Percentiles rank a stretch among this genome's conserved stretches.
Evolutionary conservation across 2,888 invertebrate genomes (phyloP).

Genomic region (Oxycera nigricornis): DNA sequence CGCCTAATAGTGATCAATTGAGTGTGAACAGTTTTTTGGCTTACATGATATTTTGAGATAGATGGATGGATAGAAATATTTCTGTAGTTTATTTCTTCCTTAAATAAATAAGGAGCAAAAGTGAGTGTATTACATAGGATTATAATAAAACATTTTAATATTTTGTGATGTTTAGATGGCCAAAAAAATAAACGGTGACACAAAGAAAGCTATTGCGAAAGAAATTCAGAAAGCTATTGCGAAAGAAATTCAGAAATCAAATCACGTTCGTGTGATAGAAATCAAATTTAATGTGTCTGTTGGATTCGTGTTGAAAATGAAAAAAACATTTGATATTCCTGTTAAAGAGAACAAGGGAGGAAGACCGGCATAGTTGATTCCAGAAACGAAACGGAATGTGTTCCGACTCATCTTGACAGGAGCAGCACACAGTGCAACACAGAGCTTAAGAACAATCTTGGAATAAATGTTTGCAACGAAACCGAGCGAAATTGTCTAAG

Average conservation of each 20-base stretch:
- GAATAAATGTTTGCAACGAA: background rate
- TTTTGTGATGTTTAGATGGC: background rate
- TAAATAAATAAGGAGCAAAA: background rate
- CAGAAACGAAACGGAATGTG: background rate
- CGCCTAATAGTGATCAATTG: background rate
- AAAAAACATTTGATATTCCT: background rate
- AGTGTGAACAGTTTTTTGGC: background rate
- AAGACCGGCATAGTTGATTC: background rate
- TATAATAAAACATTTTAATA: background rate
- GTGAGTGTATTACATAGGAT: background rate
- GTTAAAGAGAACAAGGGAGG: background rate
- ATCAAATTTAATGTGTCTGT: background rate
- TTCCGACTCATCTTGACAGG: conserved; percentile 1
- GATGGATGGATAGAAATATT: background rate
- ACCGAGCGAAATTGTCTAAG: background rate
- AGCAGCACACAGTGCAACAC: no score
- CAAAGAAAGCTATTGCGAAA: background rate
- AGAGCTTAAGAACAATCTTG: no score
- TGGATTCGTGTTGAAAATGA: background rate
- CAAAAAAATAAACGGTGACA: background rate
- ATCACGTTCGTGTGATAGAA: background rate
- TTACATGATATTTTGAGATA: background rate
- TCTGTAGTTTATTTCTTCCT: background rate
- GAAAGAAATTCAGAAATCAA: background rate
- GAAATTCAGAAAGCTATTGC: background rate